These are phyloP conservation scores for Notiomystis cincta DNA, from an alignment of 2,113 vertebrate species.

Conservation along the genomic window DNA sequence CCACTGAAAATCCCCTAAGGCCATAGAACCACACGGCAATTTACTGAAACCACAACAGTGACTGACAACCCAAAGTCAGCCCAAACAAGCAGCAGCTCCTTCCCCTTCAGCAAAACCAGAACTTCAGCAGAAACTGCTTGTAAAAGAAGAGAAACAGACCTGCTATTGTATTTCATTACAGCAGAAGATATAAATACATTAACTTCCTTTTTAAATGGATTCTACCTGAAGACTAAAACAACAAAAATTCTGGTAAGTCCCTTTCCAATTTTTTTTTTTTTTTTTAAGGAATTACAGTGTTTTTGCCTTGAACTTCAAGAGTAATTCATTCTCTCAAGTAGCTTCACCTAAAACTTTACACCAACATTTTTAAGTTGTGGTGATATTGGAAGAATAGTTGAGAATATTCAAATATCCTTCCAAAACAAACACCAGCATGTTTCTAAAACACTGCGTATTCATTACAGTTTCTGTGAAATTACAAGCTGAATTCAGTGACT, in stretches of 20 bases:
- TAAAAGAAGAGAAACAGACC: neutral
- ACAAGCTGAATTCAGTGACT: neutral
- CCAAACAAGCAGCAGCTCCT: neutral
- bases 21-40: neutral
- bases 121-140: neutral
- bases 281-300: neutral
- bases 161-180: neutral
- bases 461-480: neutral
- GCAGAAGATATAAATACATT: neutral
- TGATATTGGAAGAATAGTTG: neutral
- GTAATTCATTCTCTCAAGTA: neutral
- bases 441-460: neutral
- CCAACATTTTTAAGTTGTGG: neutral
- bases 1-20: neutral
- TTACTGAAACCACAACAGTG: neutral
- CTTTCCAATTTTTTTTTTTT: neutral
- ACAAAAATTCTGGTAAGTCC: neutral
- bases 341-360: neutral
- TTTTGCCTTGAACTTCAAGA: neutral
- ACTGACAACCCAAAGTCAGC: neutral
- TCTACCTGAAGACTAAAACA: neutral
- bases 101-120: neutral
- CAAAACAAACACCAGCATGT: neutral
- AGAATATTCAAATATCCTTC: neutral
- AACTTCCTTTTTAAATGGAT: neutral